A percentile compares a stretch with the other conserved stretches of the same genome.
phyloP scores from a whole-genome alignment of 1,140 invertebrate genomes.

The Anastrepha ludens region DNA sequence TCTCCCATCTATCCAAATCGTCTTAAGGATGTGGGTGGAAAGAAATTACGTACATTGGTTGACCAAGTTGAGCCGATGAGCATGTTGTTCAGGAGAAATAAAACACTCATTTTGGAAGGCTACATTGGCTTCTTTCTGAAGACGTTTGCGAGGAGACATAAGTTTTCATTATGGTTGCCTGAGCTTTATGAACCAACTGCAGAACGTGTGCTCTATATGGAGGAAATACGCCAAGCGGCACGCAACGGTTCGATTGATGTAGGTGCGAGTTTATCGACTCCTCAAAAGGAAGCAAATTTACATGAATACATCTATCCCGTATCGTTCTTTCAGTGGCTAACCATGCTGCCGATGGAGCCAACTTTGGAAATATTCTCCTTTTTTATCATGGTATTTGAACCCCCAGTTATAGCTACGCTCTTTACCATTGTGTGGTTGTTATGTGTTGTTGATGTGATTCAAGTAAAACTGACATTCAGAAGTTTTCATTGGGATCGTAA shows the following conservation, averaged over 20 bases:
- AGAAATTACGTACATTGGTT: slow-evolving; percentile 51
- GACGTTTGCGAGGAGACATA: slow-evolving; percentile 56
- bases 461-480: background rate
- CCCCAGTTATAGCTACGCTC: background rate
- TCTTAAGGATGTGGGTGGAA: background rate
- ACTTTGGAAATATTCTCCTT: background rate
- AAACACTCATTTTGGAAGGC: slow-evolving; percentile 57
- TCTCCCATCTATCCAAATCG: slow-evolving; percentile 15
- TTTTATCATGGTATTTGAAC: background rate
- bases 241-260: slow-evolving; percentile 40
- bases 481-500: background rate
- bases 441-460: background rate
- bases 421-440: background rate
- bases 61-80: slow-evolving; percentile 60
- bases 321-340: slow-evolving; percentile 8
- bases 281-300: slow-evolving; percentile 4
- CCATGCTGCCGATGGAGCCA: slow-evolving; percentile 41
- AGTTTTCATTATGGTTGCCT: slow-evolving; percentile 59
- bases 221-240: slow-evolving; percentile 10
- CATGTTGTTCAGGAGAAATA: slow-evolving; percentile 59
- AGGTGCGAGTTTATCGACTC: background rate
- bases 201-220: background rate
- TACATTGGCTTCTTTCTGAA: slow-evolving; percentile 60
- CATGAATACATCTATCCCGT: slow-evolving; percentile 50
- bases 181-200: background rate